These are phyloP conservation scores for Euura saliciscinereae DNA, from an alignment of 1,140 invertebrate species.

Conservation along the genomic window DNA sequence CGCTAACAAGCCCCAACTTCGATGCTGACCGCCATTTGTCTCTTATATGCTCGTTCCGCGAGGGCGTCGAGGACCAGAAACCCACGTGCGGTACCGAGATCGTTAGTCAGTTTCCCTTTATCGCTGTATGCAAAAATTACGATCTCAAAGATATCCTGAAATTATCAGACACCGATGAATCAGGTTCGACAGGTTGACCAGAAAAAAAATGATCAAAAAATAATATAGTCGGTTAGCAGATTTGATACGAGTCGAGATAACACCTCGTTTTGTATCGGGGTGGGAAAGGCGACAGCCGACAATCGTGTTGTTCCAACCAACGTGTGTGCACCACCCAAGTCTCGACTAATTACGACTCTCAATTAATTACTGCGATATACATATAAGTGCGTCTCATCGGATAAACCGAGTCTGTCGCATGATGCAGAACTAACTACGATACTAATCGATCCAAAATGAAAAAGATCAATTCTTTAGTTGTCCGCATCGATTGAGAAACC, in stretches of 20 bases:
- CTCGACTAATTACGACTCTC: neutral
- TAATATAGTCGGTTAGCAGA: too few species aligned
- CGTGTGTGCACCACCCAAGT: neutral
- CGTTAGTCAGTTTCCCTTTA: neutral
- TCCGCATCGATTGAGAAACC: neutral
- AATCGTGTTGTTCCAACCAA: neutral
- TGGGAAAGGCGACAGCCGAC: neutral
- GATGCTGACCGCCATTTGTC: constrained; percentile 2
- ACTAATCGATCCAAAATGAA: neutral
- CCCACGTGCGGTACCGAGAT: neutral
- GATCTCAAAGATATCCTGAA: too few species aligned
- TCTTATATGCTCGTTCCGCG: neutral
- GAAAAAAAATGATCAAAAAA: too few species aligned
- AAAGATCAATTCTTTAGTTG: neutral
- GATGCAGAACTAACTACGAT: neutral
- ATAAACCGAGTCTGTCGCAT: neutral
- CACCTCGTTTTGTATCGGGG: too few species aligned
- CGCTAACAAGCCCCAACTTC: constrained; percentile 4
- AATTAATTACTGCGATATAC: neutral
- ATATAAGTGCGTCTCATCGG: neutral
- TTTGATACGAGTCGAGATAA: too few species aligned
- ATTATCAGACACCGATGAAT: too few species aligned
- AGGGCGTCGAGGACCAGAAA: neutral
- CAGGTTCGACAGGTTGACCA: too few species aligned
- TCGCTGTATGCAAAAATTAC: too few species aligned